Conservation (phyloP, 2,888 invertebrate species). For the Cheiracanthium punctorium region DNA sequence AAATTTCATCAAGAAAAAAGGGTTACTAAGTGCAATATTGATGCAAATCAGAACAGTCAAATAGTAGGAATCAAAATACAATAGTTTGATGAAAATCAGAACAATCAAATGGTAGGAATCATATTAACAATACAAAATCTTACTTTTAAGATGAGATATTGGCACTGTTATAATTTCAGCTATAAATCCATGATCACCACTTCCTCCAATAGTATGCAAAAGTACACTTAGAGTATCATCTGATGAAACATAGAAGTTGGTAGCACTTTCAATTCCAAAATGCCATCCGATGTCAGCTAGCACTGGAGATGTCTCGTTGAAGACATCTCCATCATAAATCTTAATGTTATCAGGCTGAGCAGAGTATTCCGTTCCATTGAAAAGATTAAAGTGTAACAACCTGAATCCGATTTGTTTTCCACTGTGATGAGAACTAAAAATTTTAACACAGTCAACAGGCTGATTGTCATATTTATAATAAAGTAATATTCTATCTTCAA, state of each 20-base stretch:
- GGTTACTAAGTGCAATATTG: too few relatives aligned
- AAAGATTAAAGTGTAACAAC: constrained; percentile 92
- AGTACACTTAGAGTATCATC: constrained; percentile 84
- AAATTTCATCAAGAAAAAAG: too few relatives aligned
- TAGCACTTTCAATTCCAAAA: constrained; percentile 18
- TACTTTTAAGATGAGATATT: constrained; percentile 91
- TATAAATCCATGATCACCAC: constrained; percentile 94
- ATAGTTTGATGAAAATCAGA: too few relatives aligned
- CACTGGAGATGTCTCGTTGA: constrained; percentile 86
- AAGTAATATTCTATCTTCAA: constrained; percentile 91
- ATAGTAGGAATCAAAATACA: too few relatives aligned
- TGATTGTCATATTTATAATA: constrained; percentile 98
- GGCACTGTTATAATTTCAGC: constrained; percentile 97
- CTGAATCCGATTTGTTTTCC: constrained; percentile 93
- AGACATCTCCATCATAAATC: constrained; percentile 94
- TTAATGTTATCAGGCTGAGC: constrained; percentile 88
- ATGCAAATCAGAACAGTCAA: too few relatives aligned
- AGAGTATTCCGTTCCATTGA: constrained; percentile 88
- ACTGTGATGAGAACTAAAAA: constrained; percentile 89
- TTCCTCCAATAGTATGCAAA: constrained; percentile 95
- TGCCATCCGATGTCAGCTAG: constrained; percentile 82
- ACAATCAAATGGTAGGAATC: too few relatives aligned
- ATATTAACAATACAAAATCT: too few relatives aligned
- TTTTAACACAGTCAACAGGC: constrained; percentile 97
- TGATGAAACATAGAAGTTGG: constrained; percentile 70